phyloP scores from a whole-genome alignment of 2,113 vertebrate species.

The Aegithalos caudatus region DNA sequence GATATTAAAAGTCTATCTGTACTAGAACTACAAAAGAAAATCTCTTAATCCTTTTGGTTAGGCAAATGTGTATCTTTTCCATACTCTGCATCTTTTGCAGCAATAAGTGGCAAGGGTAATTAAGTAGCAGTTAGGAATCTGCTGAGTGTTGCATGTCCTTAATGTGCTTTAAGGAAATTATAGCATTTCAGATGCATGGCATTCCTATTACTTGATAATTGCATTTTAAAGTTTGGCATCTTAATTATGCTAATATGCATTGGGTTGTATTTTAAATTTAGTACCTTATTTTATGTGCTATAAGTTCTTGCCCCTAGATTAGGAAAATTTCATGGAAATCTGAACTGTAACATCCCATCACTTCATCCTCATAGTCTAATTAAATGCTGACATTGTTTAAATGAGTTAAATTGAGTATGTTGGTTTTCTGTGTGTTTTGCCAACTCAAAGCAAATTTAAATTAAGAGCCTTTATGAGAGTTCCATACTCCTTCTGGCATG shows the following conservation, averaged over 20 bases:
- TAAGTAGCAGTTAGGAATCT: conserved; percentile 48
- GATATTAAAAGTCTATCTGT: not conserved
- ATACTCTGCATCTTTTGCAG: not conserved
- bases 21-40: not conserved
- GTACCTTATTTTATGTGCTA: conserved; percentile 21
- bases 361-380: conserved; percentile 20
- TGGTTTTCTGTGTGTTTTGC: not conserved
- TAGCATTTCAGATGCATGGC: not conserved
- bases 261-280: conserved; percentile 45
- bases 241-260: conserved; percentile 52
- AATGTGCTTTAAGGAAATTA: conserved; percentile 41
- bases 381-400: conserved; percentile 32
- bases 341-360: not conserved
- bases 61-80: not conserved
- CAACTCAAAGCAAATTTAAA: conserved; percentile 45
- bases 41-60: not conserved
- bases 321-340: conserved; percentile 26
- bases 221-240: conserved; percentile 29
- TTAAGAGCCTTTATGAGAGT: not conserved
- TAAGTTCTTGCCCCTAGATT: conserved; percentile 20
- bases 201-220: conserved; percentile 41
- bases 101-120: conserved; percentile 27
- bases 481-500: not conserved
- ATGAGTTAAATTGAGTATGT: not conserved
- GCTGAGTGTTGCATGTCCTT: conserved; percentile 49